phyloP scores from a whole-genome alignment of 2,797 vertebrate genomes.

The Epinephelus malabaricus region DNA sequence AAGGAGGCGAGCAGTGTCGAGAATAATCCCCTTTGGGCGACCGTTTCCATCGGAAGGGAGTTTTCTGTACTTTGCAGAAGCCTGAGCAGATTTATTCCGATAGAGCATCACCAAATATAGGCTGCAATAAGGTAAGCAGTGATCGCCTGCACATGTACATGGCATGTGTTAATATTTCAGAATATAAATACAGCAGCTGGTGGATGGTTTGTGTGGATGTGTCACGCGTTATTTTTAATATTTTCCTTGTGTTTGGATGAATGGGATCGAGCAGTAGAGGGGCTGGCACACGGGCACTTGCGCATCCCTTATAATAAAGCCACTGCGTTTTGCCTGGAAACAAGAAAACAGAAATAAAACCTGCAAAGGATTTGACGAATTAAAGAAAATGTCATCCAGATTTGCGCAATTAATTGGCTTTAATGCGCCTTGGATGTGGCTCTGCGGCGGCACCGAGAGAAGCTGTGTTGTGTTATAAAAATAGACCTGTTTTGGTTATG shows the following conservation, averaged over 20 bases:
- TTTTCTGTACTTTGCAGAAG: constrained; percentile 75
- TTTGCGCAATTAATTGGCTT: constrained; percentile 44
- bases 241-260: constrained; percentile 55
- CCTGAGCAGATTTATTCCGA: constrained; percentile 76
- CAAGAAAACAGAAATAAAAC: constrained; percentile 12
- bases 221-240: constrained; percentile 43
- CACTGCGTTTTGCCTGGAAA: constrained; percentile 60
- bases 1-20: constrained; percentile 68
- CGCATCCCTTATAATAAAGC: constrained; percentile 67
- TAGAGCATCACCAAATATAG: constrained; percentile 63
- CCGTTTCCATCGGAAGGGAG: constrained; percentile 73
- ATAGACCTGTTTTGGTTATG: constrained; percentile 32
- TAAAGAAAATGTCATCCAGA: constrained; percentile 19
- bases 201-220: constrained; percentile 13
- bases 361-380: background rate
- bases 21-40: constrained; percentile 74
- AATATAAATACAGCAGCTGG: constrained; percentile 6
- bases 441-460: constrained; percentile 25
- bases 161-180: constrained; percentile 17
- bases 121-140: constrained; percentile 81
- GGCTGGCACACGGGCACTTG: constrained; percentile 66
- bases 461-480: constrained; percentile 28
- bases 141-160: constrained; percentile 41
- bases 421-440: background rate
- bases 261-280: constrained; percentile 43